Base-by-base conservation (phyloP, 2,888 invertebrate genomes). In the Lithosia quadra region DNA sequence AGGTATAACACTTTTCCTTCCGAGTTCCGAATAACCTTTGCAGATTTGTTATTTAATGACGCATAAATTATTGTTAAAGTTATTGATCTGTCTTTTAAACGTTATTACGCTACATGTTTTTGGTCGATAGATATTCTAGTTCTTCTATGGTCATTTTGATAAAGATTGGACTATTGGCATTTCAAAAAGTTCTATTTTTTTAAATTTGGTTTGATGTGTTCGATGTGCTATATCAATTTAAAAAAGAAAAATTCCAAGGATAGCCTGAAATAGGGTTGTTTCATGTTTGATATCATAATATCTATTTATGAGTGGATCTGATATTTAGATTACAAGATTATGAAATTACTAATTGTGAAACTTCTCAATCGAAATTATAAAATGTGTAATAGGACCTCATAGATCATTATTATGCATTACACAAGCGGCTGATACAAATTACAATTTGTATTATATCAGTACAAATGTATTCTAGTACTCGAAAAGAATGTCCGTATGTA, bases 361-460 rank as follows among this genome's bases (percentile, higher is more conserved):
- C 60, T 49, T 61, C 43, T 28, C 43, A 60, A 67, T 64, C 22
- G 39, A 15, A 61, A 64, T 49, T 65, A 56, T 60, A 55, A 61
- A 43, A 60, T 33, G 55, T 57, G 58, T 65, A 64, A 63, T 68
- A 55, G 65, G 34, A 69, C 33, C 60, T 60, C 61, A 65, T 61
- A 64, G 65, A 68, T 49, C 61, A 61, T 65, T 65, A 64, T 68
- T 68, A 28, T 28, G 10, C 10, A 36, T 55, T n/a, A 28, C 28
- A 56, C 39, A 56, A 28, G 53, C 21, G 11, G 63, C 33, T 62
- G 53, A 53, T 55, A 53, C 53, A 53, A 55, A 63, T 53, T 53
- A 34, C 34, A 28, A 43, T 28, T 62, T 24, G 62, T 24, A 63
- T n/a, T 49, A 34, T 13, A 24, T 21, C 33, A n/a, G 33, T 55